phyloP scores from a whole-genome alignment of 1,140 invertebrate genomes.

The Lepidurus apus region DNA sequence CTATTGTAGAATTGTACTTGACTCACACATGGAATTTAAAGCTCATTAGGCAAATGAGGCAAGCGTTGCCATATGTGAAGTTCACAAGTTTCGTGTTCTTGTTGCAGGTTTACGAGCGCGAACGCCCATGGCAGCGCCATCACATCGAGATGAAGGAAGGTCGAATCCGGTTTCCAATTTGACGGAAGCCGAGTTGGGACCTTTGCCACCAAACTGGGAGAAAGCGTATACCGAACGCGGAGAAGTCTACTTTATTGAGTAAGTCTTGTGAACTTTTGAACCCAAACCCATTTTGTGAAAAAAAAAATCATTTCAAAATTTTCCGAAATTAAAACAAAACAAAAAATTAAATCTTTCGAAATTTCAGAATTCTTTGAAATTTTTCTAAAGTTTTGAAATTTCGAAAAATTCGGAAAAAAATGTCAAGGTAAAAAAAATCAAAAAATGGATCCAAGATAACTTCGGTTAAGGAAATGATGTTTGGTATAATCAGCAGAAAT shows the following conservation, averaged over 20 bases:
- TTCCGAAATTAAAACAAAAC: too few species aligned
- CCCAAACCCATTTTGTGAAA: background rate
- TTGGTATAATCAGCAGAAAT: conserved; percentile 23
- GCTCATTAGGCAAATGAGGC: too few species aligned
- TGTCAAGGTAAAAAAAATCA: background rate
- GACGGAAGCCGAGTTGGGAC: conserved; percentile 61
- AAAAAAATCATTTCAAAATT: too few species aligned
- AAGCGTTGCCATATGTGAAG: too few species aligned
- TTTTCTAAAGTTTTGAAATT: background rate
- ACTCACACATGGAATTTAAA: too few species aligned
- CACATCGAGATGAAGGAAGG: conserved; percentile 25
- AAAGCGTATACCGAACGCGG: conserved; percentile 93
- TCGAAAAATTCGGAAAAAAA: background rate
- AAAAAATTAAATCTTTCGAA: too few species aligned
- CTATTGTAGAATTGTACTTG: too few species aligned
- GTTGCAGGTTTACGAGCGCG: conserved; percentile 25
- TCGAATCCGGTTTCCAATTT: conserved; percentile 33
- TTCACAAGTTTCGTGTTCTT: background rate
- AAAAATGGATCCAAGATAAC: background rate
- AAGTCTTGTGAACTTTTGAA: conserved; percentile 48
- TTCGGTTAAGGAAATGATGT: background rate
- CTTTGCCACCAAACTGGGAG: conserved; percentile 92
- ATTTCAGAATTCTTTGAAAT: too few species aligned
- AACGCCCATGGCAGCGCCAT: conserved; percentile 34
- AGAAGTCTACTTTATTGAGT: conserved; percentile 98